Conservation (phyloP, 2,797 vertebrate species). For the Amblyopsis hoosieri region DNA sequence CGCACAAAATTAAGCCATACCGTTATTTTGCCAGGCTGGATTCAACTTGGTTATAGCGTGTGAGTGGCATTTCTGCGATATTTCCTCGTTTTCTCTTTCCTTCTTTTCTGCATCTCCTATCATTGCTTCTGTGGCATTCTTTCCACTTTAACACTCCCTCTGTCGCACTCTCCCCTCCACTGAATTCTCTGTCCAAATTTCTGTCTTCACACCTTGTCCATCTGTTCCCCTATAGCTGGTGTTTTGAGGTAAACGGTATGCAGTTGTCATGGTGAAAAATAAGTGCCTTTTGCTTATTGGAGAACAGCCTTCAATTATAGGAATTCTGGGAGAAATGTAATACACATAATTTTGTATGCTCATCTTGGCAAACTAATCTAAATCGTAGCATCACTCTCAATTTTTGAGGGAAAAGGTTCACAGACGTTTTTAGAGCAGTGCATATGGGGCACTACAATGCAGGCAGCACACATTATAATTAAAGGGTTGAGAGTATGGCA, state of each 20-base stretch:
- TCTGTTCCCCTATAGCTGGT: conserved; percentile 49
- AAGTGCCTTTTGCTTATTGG: conserved; percentile 75
- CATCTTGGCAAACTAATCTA: conserved; percentile 32
- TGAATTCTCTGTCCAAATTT: conserved; percentile 45
- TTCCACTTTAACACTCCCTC: conserved; percentile 16
- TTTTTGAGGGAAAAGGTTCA: conserved; percentile 32
- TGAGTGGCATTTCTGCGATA: no score
- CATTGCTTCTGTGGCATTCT: background rate
- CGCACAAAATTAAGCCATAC: conserved; percentile 60
- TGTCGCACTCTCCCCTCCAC: conserved; percentile 34
- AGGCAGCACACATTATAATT: conserved; percentile 47
- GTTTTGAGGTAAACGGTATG: conserved; percentile 77
- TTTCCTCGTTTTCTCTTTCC: conserved; percentile 6
- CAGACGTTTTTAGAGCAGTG: conserved; percentile 42
- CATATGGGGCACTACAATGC: conserved; percentile 31
- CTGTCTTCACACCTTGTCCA: conserved; percentile 9
- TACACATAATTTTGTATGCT: conserved; percentile 6
- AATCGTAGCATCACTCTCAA: conserved; percentile 31
- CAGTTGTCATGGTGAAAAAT: conserved; percentile 75
- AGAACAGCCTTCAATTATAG: conserved; percentile 75
- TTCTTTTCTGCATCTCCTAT: conserved; percentile 17
- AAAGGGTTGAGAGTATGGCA: conserved; percentile 51
- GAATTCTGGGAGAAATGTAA: conserved; percentile 79
- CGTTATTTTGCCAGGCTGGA: conserved; percentile 54
- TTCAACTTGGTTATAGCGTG: conserved; percentile 47